Conservation (phyloP, 1,140 invertebrate species). For the Tribolium madens region DNA sequence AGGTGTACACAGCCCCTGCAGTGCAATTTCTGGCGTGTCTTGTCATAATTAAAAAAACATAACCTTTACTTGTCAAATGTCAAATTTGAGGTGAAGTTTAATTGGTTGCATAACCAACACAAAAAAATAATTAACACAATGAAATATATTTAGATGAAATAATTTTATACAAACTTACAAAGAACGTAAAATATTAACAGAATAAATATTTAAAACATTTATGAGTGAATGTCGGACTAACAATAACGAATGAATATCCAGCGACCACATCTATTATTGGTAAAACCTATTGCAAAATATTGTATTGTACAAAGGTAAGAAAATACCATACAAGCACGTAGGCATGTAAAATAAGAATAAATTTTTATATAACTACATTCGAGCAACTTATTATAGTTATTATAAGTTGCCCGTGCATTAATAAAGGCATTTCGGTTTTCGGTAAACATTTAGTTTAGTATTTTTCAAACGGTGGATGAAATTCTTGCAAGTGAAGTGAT, state of each 20-base stretch:
- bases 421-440: neutral
- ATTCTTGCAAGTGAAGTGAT: neutral
- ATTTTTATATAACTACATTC: neutral
- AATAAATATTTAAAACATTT: slow-evolving; percentile 14
- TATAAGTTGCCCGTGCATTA: too few relatives aligned
- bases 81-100: neutral
- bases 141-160: neutral
- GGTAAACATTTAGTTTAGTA: neutral
- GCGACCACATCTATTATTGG: neutral
- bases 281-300: neutral
- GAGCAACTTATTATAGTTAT: too few relatives aligned
- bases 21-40: slow-evolving; percentile 98
- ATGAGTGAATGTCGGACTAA: neutral
- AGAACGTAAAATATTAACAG: slow-evolving; percentile 2
- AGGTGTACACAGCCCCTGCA: slow-evolving; percentile 97
- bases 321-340: neutral
- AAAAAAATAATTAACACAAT: slow-evolving; percentile 3
- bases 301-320: neutral
- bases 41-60: slow-evolving; percentile 75
- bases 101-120: too few relatives aligned
- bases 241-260: neutral
- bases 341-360: neutral
- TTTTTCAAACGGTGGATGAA: too few relatives aligned
- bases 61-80: neutral
- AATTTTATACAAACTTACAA: slow-evolving; percentile 9